phyloP scores from a whole-genome alignment of 2,113 vertebrate genomes.

The Acanthisitta chloris region DNA sequence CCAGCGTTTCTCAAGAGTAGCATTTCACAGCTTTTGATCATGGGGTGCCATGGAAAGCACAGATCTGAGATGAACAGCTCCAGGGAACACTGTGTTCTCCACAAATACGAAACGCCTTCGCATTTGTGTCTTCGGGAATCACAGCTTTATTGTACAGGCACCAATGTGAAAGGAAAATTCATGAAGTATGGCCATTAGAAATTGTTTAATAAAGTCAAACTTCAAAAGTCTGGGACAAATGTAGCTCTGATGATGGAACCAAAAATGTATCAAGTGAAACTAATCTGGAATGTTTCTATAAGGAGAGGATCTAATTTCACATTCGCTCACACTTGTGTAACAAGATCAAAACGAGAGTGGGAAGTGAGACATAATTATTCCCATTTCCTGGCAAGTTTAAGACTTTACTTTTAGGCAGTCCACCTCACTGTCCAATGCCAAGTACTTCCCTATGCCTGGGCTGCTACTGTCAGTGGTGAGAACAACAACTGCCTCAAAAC shows the following conservation, averaged over 20 bases:
- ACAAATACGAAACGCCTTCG: background rate
- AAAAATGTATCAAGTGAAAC: background rate
- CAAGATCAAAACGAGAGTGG: slow-evolving; percentile 6
- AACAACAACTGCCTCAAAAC: background rate
- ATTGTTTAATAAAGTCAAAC: background rate
- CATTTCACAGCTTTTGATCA: background rate
- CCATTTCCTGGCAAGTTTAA: background rate
- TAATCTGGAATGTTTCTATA: background rate
- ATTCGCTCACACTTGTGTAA: background rate
- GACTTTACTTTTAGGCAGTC: background rate
- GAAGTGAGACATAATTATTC: background rate
- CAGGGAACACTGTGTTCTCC: background rate
- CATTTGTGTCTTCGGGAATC: background rate
- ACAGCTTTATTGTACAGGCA: background rate
- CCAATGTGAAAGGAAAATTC: background rate
- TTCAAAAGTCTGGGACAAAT: background rate
- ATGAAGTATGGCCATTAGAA: rapidly evolving
- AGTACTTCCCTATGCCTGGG: background rate
- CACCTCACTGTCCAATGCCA: background rate
- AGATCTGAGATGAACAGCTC: background rate
- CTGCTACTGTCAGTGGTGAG: rapidly evolving
- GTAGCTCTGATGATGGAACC: background rate
- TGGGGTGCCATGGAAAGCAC: rapidly evolving
- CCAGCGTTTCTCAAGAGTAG: background rate
- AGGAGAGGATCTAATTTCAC: background rate